A percentile compares a stretch with the other conserved stretches of the same genome.
These are phyloP conservation scores for Calliphora vicina DNA, from an alignment of 1,140 invertebrate genomes.

Conservation along the genomic window DNA sequence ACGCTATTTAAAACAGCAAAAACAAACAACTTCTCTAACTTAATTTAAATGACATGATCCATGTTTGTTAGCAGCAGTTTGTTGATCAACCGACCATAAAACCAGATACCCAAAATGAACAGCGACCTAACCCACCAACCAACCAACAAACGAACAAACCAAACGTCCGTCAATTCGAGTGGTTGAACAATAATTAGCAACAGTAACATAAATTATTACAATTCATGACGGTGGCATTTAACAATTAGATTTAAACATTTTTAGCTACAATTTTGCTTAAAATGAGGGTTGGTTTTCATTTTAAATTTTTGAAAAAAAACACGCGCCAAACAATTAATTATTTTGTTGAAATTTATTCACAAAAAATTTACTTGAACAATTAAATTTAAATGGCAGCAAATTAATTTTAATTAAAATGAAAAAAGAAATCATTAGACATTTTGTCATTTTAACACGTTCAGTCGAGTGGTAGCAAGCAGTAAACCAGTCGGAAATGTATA, in stretches of 20 bases:
- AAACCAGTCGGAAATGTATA: background rate
- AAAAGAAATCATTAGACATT: background rate
- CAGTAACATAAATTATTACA: background rate
- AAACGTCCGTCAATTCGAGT: background rate
- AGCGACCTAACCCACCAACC: too few relatives aligned
- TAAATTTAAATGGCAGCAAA: background rate
- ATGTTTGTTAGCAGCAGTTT: background rate
- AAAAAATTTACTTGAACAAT: background rate
- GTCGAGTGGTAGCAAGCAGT: background rate
- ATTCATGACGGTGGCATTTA: background rate
- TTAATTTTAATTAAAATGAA: background rate
- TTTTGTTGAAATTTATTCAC: background rate
- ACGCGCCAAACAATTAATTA: constrained; percentile 8
- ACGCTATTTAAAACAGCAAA: background rate
- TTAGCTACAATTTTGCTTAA: background rate
- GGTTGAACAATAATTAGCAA: background rate
- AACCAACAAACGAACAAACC: too few relatives aligned
- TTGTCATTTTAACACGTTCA: background rate
- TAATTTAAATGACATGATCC: background rate
- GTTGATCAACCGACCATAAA: background rate
- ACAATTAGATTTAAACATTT: background rate
- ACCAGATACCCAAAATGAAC: too few relatives aligned
- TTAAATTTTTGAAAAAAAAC: background rate
- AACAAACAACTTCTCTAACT: background rate
- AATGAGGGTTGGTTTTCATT: background rate